Evolutionary conservation across 2,113 vertebrate species (phyloP), one percentile per base, ranked within the genome.

Genomic region (Typhlomys cinereus): DNA sequence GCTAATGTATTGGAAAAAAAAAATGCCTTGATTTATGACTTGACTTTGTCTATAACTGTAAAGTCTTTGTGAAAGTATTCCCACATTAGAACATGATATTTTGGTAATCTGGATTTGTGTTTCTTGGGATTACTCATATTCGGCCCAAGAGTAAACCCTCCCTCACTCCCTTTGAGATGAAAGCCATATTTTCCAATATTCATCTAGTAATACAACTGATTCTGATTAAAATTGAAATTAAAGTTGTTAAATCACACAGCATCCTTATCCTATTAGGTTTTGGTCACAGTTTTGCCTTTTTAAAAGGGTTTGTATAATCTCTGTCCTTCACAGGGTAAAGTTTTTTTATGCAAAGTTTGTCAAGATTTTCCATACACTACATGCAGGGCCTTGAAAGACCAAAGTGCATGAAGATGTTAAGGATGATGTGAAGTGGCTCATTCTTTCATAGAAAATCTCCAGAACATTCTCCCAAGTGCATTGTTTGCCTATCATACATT

Each of bases 171-270:
- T 61, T 29, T 12, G 39, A 81, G 57, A 57, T 46, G 39, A 44
- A 27, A 80, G 17, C 57, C n/a, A n/a, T 61, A 5, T 44, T 61
- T 31, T 44, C 15, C 57, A 62, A 39, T 95, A 29, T 62, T 79
- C 48, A 73, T 54, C 8, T 31, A 81, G 36, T 54, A 70, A n/a
- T 67, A 46, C 1, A 76, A 36, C 4, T 48, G 21, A 89, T 31
- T 88, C 10, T 90, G 66, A n/a, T 75, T 90, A 61, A 93, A 88
- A 39, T 54, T 88, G 18, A 92, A 89, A 90, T 57, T 23, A 66
- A 3, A 61, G 1, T 39, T 64, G 27, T 85, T 85, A 69, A 73
- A 4, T 29, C 73, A 61, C 73, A 61, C 5, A 81, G 29, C 18
- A 73, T 64, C 44, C 52, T 41, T 73, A 1, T 83, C 13, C 5